Base-by-base conservation (phyloP, 2,113 vertebrate species). In the Piliocolobus tephrosceles region DNA sequence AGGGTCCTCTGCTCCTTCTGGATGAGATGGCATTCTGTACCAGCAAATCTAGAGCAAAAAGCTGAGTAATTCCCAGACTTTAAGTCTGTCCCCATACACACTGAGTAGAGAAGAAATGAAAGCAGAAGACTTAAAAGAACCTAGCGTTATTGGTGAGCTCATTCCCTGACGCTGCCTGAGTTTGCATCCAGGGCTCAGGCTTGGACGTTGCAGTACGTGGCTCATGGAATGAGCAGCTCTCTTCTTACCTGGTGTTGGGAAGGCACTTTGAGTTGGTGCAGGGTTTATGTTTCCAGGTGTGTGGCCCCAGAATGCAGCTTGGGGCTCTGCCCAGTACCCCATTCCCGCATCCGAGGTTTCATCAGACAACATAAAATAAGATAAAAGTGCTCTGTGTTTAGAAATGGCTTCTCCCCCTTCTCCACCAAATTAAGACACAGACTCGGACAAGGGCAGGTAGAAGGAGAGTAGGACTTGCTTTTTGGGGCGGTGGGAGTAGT, bases 201-300 rank as follows among this genome's bases (percentile, higher is more conserved):
- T 0, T 3, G 14, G 66, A 2, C 27, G 11, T 25, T 14, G 2
- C 3, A 0, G 27, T 27, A 0, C 1, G 0, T n/a, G 35, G 47
- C 72, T 52, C 90, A 23, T 35, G 17, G 58, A 27, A 13, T 1
- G 3, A 11, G 25, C 27, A 3, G 11, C 0, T 7, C 5, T 55
- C 50, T 85, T 13, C 47, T 27, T 1, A 0, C 20, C 22, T 1
- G 1, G 14, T 2, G 0, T 11, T 4, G 27, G 40, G 13, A 18
- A 73, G 81, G 40, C 4, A 1, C 11, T 40, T 50, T 2, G 79
- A 55, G 57, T 55, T 9, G 35, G 57, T n/a, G 38, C 64, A n/a
- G 32, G 8, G 17, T 40, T 16, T 66, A 17, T 12, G 70, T 55
- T 35, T 40, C 72, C 47, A 55, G 52, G n/a, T 32, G 32, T 45